Conservation (phyloP, 1,140 invertebrate genomes). For the Antheraea pernyi region DNA sequence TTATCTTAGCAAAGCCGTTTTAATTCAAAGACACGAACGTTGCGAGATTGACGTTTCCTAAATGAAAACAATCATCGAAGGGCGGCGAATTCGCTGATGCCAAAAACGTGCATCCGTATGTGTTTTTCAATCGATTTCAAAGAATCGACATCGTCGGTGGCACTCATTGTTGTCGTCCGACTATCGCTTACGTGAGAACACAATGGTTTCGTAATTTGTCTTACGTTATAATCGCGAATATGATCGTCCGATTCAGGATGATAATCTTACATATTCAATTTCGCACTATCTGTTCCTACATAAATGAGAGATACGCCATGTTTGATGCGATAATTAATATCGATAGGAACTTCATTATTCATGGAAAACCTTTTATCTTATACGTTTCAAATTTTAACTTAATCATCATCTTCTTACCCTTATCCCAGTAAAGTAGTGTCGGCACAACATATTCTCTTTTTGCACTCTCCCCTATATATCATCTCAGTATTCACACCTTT, state of each 20-base stretch:
- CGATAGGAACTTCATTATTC: too few species aligned
- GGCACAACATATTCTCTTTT: too few species aligned
- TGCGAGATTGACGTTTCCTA: slow-evolving; percentile 48
- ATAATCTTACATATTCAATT: slow-evolving; percentile 26
- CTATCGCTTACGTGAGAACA: slow-evolving; percentile 75
- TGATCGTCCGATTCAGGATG: slow-evolving; percentile 46
- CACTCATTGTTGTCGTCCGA: slow-evolving; percentile 70
- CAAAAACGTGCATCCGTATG: slow-evolving; percentile 77
- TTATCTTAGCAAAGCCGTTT: slow-evolving; percentile 5
- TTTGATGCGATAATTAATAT: background rate
- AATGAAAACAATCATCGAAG: slow-evolving; percentile 52
- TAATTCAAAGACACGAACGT: slow-evolving; percentile 8
- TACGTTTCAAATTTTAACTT: background rate
- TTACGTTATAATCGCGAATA: slow-evolving; percentile 42
- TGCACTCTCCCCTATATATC: too few species aligned
- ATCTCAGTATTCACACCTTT: too few species aligned
- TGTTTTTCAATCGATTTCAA: slow-evolving; percentile 75
- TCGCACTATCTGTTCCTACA: background rate
- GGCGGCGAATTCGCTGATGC: slow-evolving; percentile 73
- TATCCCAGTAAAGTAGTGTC: too few species aligned
- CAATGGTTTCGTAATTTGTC: slow-evolving; percentile 68
- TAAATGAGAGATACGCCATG: slow-evolving; percentile 1
- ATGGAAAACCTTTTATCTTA: too few species aligned
- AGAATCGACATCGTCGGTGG: slow-evolving; percentile 74
- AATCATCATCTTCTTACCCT: background rate